Base-by-base conservation (phyloP, 2,888 invertebrate genomes). In the Xanthia togata region DNA sequence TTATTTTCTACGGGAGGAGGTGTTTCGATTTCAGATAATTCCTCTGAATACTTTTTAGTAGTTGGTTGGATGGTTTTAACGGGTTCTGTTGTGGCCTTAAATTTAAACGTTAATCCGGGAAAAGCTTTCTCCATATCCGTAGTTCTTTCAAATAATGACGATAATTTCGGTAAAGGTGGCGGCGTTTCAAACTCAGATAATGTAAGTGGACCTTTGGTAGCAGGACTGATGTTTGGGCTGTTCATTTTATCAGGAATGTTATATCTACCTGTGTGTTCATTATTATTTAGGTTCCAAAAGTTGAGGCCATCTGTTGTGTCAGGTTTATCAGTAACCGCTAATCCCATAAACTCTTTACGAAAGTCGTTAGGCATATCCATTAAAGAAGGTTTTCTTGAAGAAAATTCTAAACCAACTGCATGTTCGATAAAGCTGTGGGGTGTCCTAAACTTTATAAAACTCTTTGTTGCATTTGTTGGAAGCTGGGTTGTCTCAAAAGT, bases 181-280 rank as follows among this genome's bases (percentile, higher is more conserved):
- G 93, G 94, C 1, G 93, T 93, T 91, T 95, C 95, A 84, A 87
- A 94, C 83, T 94, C 92, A 11, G 93, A 93, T 84, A 94, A 81
- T 35, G 70, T 88, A 17, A 90, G 86, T 59, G 90, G 78, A 4
- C 88, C 86, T 60, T 85, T 87, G n/a, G 89, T 91, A 47, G 81
- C 82, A 17, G 89, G 86, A 62, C 79, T 71, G 50, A 78, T 79
- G 71, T 76, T 78, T 55, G 26, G 70, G 5, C 71, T 85, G n/a
- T 71, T 71, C 38, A 35, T 73, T 78, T 81, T 87, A 79, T 74
- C 65, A 57, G 38, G 82, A 75, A 55, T 76, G 84, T 89, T 93
- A 78, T 90, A 90, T 82, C 89, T 91, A 50, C 86, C 88, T 62
- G 78, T 83, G 55, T 88, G 87, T 60, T 82, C 88, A 11, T 88